phyloP scores from a whole-genome alignment of 2,888 invertebrate species.

The Sycophila texana region DNA sequence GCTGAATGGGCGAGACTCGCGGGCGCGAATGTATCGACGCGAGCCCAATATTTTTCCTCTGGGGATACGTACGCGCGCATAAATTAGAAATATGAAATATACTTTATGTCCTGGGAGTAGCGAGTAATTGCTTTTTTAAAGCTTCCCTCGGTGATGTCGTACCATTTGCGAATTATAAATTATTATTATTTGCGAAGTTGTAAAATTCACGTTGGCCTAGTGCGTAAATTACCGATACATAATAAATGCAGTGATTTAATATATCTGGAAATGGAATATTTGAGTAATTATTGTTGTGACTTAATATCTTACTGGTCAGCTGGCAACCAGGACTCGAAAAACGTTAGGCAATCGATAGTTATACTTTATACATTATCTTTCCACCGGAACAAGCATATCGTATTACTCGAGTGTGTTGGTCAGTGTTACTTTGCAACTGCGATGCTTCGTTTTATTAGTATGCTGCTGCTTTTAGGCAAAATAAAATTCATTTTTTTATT shows the following conservation, averaged over 20 bases:
- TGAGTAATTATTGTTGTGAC: not conserved
- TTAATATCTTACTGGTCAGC: not conserved
- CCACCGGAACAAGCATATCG: conserved; percentile 34
- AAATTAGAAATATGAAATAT: too few relatives aligned
- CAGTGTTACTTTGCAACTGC: not conserved
- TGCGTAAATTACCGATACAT: too few relatives aligned
- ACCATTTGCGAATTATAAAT: too few relatives aligned
- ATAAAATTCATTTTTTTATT: too few relatives aligned
- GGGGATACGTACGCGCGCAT: too few relatives aligned
- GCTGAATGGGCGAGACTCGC: not conserved
- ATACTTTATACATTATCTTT: not conserved
- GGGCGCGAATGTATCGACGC: not conserved
- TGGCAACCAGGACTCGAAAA: not conserved
- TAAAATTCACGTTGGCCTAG: too few relatives aligned
- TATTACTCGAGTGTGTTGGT: conserved; percentile 28
- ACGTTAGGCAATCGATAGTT: conserved; percentile 28
- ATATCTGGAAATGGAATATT: not conserved
- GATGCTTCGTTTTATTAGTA: too few relatives aligned
- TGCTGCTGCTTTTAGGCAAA: too few relatives aligned
- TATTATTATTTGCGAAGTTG: too few relatives aligned
- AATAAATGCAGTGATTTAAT: not conserved
- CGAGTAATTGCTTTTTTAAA: too few relatives aligned
- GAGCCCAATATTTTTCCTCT: not conserved
- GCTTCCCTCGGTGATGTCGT: too few relatives aligned
- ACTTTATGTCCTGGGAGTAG: too few relatives aligned